phyloP scores from a whole-genome alignment of 1,140 invertebrate species.

The Conus ventricosus region DNA sequence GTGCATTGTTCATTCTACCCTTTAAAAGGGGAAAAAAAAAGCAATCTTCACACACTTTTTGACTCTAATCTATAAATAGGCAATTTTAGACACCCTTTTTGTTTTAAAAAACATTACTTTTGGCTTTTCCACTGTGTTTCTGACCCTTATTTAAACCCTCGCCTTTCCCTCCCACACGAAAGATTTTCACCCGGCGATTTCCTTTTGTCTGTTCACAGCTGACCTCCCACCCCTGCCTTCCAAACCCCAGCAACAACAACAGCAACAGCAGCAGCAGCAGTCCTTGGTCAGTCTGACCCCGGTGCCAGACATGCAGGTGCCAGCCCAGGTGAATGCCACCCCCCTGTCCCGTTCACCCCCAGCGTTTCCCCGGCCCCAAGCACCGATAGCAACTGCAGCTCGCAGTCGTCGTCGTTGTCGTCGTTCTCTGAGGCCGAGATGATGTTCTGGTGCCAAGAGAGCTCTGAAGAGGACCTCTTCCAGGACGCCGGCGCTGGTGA shows the following conservation, averaged over 20 bases:
- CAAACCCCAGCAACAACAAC: not conserved
- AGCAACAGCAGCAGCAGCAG: not conserved
- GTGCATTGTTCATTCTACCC: too few species aligned
- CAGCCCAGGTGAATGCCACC: not conserved
- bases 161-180: too few species aligned
- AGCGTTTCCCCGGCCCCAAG: not conserved
- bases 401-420: not conserved
- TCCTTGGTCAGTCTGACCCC: too few species aligned
- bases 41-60: too few species aligned
- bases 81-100: too few species aligned
- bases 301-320: not conserved
- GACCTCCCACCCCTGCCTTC: not conserved
- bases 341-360: not conserved
- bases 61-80: too few species aligned
- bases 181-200: too few species aligned
- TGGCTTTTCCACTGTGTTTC: too few species aligned
- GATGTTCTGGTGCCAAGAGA: not conserved
- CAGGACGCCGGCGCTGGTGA: not conserved
- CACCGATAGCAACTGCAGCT: not conserved
- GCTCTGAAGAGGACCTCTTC: not conserved
- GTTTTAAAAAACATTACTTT: too few species aligned
- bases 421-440: not conserved
- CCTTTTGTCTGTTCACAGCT: not conserved
- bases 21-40: too few species aligned
- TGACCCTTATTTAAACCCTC: too few species aligned